Evolutionary conservation across 1,140 invertebrate species (phyloP), one percentile per base, ranked within the genome.

Genomic region (Mesaphorura yosii): DNA sequence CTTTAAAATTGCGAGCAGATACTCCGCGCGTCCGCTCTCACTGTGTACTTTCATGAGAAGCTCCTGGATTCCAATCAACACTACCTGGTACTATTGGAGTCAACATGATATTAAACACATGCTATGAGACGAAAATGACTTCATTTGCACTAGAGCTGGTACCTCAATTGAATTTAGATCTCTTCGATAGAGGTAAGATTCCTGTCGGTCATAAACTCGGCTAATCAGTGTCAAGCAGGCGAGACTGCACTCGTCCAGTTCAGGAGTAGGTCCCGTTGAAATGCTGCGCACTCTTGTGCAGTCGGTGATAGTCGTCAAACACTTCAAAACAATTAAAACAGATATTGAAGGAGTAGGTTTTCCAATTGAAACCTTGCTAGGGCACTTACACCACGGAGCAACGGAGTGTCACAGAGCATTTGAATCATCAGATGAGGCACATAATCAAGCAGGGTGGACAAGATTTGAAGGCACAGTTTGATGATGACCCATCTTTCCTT

Each of bases 401-500:
- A 17, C 4, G 61, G 55, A 12, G 57, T 58, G 27, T 59, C 61
- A n/a, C 47, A 59, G 0, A 63, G 31, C 28, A 63, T 29, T 50
- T 63, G 57, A 38, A 58, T 23, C 57, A 59, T 63, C 3, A 63
- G 31, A 1, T 47, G 17, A 1, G 57, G 52, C 27, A 63, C 41
- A 37, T 49, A 47, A 27, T 59, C 57, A 29, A 63, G 34, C 5
- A 63, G 23, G 17, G 27, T 59, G 1, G 55, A 51, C 1, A 63
- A 14, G 17, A 63, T 59, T 15, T 44, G 37, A 2, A 59, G 7
- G 3, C 23, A 40, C 12, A 63, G 42, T 15, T 46, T 53, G 1
- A 49, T 29, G 10, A 57, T 47, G 5, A 50, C n/a, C 61, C 61
- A 63, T 22, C 57, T 7, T 20, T 92, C 87, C 7, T 71, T 72